phyloP scores from a whole-genome alignment of 2,113 vertebrate species.

The Rhegmatorhina hoffmannsi region DNA sequence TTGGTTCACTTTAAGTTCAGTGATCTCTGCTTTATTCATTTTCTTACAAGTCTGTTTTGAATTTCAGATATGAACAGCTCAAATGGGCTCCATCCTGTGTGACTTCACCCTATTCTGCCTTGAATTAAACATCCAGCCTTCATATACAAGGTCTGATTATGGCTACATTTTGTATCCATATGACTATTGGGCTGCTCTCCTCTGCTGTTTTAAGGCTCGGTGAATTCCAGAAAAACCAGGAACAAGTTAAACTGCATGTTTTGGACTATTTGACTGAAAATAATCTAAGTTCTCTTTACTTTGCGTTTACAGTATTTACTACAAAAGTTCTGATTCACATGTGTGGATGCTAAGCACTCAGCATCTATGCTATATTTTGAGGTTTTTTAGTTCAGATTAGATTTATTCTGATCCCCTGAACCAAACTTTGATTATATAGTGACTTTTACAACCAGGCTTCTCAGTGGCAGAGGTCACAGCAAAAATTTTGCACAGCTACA shows the following conservation, averaged over 20 bases:
- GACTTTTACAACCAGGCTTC: background rate
- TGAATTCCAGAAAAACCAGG: background rate
- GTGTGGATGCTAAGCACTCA: accelerated
- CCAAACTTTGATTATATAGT: background rate
- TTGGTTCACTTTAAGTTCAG: slow-evolving; percentile 52
- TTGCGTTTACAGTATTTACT: background rate
- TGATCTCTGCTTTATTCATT: slow-evolving; percentile 31
- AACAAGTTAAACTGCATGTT: background rate
- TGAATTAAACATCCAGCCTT: slow-evolving; percentile 3
- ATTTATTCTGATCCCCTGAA: background rate
- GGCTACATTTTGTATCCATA: background rate
- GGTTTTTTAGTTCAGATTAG: background rate
- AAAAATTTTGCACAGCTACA: background rate
- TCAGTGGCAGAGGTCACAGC: background rate
- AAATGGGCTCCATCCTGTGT: background rate
- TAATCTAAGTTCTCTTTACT: background rate
- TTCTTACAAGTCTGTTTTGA: slow-evolving; percentile 21
- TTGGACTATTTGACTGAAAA: background rate
- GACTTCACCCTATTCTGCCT: background rate
- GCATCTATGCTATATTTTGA: background rate
- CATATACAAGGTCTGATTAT: background rate
- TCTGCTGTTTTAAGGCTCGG: background rate
- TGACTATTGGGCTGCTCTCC: background rate
- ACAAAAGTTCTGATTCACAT: background rate
- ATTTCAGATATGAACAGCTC: slow-evolving; percentile 41